Base-by-base conservation (phyloP, 1,140 invertebrate genomes). In the Colletes latitarsis region DNA sequence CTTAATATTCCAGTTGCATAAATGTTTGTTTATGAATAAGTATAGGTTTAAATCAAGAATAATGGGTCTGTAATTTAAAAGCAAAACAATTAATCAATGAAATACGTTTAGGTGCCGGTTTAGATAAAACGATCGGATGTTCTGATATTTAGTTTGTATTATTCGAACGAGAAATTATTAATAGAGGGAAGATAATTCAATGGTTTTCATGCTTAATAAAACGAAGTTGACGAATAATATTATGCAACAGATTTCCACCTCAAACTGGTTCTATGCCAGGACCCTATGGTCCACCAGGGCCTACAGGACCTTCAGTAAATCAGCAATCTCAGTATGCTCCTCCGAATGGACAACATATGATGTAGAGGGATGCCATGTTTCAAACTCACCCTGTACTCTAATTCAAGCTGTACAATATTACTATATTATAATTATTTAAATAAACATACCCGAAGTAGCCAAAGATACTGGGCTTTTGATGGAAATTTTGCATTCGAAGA, bases 341-440 rank as follows among this genome's bases (percentile, higher is more conserved):
- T 12, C 69, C 89, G 15, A 92, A 88, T 60, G 88, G 90, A 57
- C 91, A 92, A 70, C 91, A 89, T 66, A 90, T 92, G 89, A 90
- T 91, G 89, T 92, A 89, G 90, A 87, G 46, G 60, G 67, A 86
- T 83, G 49, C 17, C 84, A 64, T 64, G 21, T 86, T 87, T 79
- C 53, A 64, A 84, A 87, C 62, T 87, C 79, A 88, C 63, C 83
- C 70, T 90, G 78, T 89, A 89, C 83, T 88, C 80, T 89, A 85
- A 88, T 71, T 88, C 82, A 86, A 88, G 72, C 69, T 91, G 89
- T 90, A 90, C 78, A 87, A 89, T 90, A 90, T 88, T 88, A 87
- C 83, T 86, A 88, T 89, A 85, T 89, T 89, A 88, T 86, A 85
- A 88, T 87, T 89, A 91, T 90, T 89, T 88, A 89, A 90, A 90